phyloP scores from a whole-genome alignment of 2,888 invertebrate species.

The Spilarctia lutea region DNA sequence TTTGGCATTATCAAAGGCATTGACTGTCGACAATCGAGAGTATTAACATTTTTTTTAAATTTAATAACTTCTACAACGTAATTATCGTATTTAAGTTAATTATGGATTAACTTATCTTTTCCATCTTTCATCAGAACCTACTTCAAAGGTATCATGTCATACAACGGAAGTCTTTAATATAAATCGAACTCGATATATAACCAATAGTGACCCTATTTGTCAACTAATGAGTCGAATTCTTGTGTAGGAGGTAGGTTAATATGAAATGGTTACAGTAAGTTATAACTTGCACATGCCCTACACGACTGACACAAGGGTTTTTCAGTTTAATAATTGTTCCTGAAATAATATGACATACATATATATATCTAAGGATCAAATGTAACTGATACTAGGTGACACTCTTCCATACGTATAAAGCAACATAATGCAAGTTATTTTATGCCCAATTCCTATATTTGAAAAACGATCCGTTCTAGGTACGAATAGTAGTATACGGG shows the following conservation, averaged over 20 bases:
- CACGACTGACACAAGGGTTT: background rate
- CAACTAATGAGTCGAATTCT: background rate
- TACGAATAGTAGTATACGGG: no score
- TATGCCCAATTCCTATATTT: no score
- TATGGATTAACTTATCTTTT: background rate
- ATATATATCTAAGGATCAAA: background rate
- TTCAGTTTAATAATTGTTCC: background rate
- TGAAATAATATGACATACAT: no score
- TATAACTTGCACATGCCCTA: background rate
- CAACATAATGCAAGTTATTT: background rate
- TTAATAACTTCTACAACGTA: background rate
- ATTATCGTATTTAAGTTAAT: background rate
- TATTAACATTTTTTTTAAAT: background rate
- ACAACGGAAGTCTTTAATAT: constrained; percentile 5
- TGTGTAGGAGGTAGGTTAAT: background rate
- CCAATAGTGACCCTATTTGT: background rate
- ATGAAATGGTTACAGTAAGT: background rate
- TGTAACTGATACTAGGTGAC: background rate
- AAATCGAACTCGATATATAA: constrained; percentile 4
- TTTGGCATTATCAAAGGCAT: no score
- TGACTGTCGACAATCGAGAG: no score
- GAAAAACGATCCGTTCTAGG: no score
- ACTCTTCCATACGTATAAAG: background rate
- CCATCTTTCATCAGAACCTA: background rate
- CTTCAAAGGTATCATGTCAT: background rate